Conservation (phyloP, 64 coral and sea anemone genomes). For the Trachythela sp. region DNA sequence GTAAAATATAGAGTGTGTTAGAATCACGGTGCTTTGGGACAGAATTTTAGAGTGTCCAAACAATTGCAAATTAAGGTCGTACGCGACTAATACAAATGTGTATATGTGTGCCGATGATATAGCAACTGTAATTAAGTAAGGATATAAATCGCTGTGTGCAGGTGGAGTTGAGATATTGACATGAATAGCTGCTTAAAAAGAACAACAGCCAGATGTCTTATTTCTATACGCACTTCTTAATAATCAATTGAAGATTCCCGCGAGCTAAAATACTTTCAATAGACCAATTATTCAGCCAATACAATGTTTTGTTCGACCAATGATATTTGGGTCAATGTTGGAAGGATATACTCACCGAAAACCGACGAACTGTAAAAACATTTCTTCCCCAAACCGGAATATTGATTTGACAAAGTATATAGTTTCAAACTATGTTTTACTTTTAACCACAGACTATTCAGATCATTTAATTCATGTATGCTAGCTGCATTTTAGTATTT, state of each 20-base stretch:
- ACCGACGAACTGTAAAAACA: too few species aligned
- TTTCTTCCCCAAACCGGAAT: too few species aligned
- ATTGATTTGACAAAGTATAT: too few species aligned
- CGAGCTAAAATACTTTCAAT: background rate
- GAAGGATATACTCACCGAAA: too few species aligned
- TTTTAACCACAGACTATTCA: too few species aligned
- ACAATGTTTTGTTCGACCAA: too few species aligned
- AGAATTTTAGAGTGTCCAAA: background rate
- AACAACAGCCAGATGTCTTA: slow-evolving; percentile 2
- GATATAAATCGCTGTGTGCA: background rate
- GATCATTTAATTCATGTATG: too few species aligned
- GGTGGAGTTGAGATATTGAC: background rate
- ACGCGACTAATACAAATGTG: background rate
- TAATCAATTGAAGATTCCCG: background rate
- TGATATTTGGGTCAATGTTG: too few species aligned
- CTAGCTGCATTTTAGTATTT: too few species aligned
- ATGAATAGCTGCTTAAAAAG: background rate
- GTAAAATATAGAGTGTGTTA: too few species aligned
- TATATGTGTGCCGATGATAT: background rate
- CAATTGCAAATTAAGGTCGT: background rate
- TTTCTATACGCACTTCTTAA: background rate
- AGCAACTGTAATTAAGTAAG: background rate
- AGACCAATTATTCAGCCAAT: background rate
- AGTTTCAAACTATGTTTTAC: too few species aligned
- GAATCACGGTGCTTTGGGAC: too few species aligned